A percentile compares a stretch with the other conserved stretches of the same genome.
Conservation (phyloP, 2,113 vertebrate genomes). For the Neopipo cinnamomea region DNA sequence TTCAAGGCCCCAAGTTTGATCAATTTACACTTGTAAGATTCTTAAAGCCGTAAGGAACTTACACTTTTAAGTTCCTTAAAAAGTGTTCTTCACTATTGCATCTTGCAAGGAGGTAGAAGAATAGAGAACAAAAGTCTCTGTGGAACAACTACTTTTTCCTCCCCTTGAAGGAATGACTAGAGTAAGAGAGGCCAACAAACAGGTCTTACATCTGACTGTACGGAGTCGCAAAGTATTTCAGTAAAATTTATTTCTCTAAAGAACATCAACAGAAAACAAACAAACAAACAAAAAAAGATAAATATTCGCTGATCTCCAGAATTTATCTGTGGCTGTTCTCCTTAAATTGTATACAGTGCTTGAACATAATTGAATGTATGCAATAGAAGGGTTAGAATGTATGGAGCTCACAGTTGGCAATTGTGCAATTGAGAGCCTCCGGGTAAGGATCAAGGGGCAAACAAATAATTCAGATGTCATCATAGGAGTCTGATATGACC, state of each 20-base stretch:
- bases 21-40: neutral
- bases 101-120: neutral
- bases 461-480: neutral
- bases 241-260: neutral
- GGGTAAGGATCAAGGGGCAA: neutral
- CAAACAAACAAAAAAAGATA: neutral
- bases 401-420: neutral
- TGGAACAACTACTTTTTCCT: neutral
- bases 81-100: neutral
- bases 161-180: neutral
- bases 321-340: neutral
- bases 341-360: neutral
- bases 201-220: neutral
- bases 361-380: neutral
- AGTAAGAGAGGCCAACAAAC: neutral
- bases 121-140: neutral
- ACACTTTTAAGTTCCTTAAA: neutral
- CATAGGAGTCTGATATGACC: neutral
- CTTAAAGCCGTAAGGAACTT: neutral
- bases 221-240: neutral
- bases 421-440: neutral
- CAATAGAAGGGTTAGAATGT: neutral
- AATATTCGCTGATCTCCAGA: neutral
- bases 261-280: neutral
- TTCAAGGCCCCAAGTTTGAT: neutral